Evolutionary conservation across 2,888 invertebrate genomes (phyloP), one percentile per base, ranked within the genome.

Genomic region (Zygothrica quintamaculata): DNA sequence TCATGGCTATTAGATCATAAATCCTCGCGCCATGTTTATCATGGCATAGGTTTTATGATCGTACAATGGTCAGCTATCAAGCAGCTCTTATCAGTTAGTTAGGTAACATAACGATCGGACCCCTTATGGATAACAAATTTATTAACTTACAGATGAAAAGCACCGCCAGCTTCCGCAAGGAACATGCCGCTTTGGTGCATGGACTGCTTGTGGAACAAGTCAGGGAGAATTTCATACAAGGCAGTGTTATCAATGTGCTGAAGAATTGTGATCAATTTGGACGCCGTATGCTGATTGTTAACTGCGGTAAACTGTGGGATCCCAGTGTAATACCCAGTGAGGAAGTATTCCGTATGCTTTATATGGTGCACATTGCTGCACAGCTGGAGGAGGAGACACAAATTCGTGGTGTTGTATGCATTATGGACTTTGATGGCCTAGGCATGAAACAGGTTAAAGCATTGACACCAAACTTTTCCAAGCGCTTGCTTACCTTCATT

Each of bases 371-470:
- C 89, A 93, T 95, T 81, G 94, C 94, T 0, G 96, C 96, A n/a
- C 92, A 95, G 82, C 80, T 94, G 68, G 95, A 95, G 89, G 94
- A 94, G 0, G 95, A 95, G 90, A 94, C 95, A 0, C 96, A 96
- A 91, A 94, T 96, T n/a, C 93, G 93, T 31, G 96, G 96, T 13
- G 94, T 94, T 4, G 95, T 96, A 7, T 96, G 96, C 13, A 92
- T 97, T 65, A 96, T 96, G 95, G 96, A 97, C 90, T 96, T 95
- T 89, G 93, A 96, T 73, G 94, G 94, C 5, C 92, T 97, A 87
- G 93, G 94, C 5, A 94, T 95, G 94, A 93, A 94, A 88, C 96
- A 96, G 93, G 93, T 93, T 12, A 91, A 89, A 56, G 94, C 94
- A 0, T 90, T 96, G 46, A 93, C 94, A 0, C 96, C 96, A 0